Percentiles rank a stretch among this genome's conserved stretches.
Evolutionary conservation across 2,113 vertebrate species (phyloP).

Genomic region (Colius striatus): DNA sequence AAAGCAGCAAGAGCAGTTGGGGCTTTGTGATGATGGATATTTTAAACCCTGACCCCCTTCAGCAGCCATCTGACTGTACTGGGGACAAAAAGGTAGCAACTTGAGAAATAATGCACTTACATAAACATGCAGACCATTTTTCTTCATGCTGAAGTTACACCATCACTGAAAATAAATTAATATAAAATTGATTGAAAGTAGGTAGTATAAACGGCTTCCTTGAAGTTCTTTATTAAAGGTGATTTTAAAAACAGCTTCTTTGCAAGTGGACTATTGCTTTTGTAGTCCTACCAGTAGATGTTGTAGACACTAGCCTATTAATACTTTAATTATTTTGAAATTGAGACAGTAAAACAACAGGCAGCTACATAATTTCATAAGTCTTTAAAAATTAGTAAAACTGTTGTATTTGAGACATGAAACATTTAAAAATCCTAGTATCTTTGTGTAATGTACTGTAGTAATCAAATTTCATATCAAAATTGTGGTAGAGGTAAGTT

Average conservation of each 20-base stretch:
- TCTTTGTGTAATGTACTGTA: neutral
- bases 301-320: neutral
- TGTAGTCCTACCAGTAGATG: neutral
- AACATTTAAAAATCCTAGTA: neutral
- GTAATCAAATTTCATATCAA: neutral
- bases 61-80: neutral
- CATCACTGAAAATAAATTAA: neutral
- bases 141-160: neutral
- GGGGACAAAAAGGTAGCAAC: neutral
- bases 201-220: neutral
- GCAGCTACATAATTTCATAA: neutral
- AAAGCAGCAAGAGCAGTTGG: constrained; percentile 6
- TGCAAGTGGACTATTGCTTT: neutral
- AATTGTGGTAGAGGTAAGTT: neutral
- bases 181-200: neutral
- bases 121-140: neutral
- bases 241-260: neutral
- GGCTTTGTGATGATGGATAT: constrained; percentile 49
- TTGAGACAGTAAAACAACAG: neutral
- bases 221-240: neutral
- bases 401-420: neutral
- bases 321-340: neutral
- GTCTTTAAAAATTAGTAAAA: neutral
- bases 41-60: neutral
- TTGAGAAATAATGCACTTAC: neutral